Percentiles rank a stretch among this genome's conserved stretches.
Conservation (phyloP, 2,797 vertebrate species). For the Smutsia temminckii region DNA sequence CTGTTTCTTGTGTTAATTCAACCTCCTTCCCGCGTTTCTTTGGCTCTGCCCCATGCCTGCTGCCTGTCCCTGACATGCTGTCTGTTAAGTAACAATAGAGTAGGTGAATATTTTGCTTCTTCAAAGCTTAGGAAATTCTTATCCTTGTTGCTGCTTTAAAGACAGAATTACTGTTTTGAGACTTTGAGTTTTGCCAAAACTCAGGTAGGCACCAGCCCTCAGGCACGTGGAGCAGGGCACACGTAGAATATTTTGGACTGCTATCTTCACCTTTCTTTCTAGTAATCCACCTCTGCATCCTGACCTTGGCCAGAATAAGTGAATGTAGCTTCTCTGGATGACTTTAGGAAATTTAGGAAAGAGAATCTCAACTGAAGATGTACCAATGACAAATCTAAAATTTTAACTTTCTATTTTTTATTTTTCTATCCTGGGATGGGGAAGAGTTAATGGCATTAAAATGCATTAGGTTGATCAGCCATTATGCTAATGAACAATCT, state of each 20-base stretch:
- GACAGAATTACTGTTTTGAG: neutral
- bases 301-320: neutral
- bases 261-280: neutral
- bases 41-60: neutral
- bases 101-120: neutral
- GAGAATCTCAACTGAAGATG: neutral
- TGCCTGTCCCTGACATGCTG: neutral
- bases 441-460: slow-evolving; percentile 73
- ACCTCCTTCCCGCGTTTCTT: neutral
- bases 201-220: neutral
- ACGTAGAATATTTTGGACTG: neutral
- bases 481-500: slow-evolving; percentile 74
- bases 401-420: slow-evolving; percentile 37
- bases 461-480: slow-evolving; percentile 72
- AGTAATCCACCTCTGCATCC: neutral
- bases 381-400: slow-evolving; percentile 42
- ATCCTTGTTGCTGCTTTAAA: neutral
- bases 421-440: slow-evolving; percentile 34
- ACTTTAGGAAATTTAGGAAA: neutral
- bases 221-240: neutral
- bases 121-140: neutral
- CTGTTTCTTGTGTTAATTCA: neutral
- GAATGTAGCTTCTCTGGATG: neutral
- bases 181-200: neutral
- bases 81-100: neutral